Base-by-base conservation (phyloP, 1,140 invertebrate species). In the Orussus abietinus region DNA sequence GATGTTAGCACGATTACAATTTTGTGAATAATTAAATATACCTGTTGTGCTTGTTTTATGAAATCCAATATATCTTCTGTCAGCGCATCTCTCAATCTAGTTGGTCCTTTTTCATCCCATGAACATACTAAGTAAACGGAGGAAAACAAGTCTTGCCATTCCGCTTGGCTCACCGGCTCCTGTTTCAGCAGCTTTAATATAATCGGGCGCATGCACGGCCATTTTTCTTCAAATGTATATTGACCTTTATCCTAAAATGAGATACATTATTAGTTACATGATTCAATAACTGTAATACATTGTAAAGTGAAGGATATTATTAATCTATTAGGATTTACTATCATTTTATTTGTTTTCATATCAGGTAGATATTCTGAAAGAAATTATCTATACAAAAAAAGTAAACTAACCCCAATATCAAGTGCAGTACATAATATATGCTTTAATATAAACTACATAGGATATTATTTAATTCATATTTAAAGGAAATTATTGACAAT, bases 71-170 rank as follows among this genome's bases (percentile, higher is more conserved):
- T 95, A 65, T 97, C 92, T 60, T 93, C 87, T 59, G 92, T 86
- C 2, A 98, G 74, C 19, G 89, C 87, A 62, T 91, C 85, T 55
- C 87, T 81, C 32, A 98, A 80, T 72, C 92, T 96, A 5, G 79
- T 75, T 6, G 92, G 82, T 2, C 92, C 93, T 75, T 94, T 94
- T 55, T 97, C 93, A 75, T 97, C 93, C 92, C 93, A 97, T 11
- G 96, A 65, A 66, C 93, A 97, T 5, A 96, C 92, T 33, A 86
- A 80, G 75, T 98, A 92, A 5, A 97, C 91, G 32, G 88, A 87
- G 74, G 90, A 96, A 74, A 98, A 98, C 45, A 98, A 75, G 68
- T 96, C 92, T 69, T 98, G 94, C 95, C 95, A 98, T 80, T 98
- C 94, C 51, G 76, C 79, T 62, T 91, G 85, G n/a, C 88, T 88